Evolutionary conservation across 2,113 vertebrate genomes (phyloP).

Genomic region (Axis porcinus): DNA sequence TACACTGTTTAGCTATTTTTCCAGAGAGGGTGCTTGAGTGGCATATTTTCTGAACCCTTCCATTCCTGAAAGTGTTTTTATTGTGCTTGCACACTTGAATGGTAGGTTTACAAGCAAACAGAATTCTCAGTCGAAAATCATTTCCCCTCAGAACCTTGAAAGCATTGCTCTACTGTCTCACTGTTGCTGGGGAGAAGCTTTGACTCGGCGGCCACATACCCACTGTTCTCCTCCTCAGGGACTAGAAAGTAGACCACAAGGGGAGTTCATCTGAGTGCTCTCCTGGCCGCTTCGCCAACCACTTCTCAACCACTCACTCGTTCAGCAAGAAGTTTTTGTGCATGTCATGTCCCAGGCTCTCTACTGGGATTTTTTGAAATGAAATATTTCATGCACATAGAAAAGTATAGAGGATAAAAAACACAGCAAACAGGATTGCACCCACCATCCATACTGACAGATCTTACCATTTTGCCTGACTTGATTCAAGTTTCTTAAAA

Average conservation of each 20-base stretch:
- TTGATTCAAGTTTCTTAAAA: neutral
- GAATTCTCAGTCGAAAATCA: slow-evolving; percentile 31
- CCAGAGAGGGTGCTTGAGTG: neutral
- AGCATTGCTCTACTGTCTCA: neutral
- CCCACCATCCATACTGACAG: neutral
- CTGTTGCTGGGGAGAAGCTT: neutral
- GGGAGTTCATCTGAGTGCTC: rapidly evolving
- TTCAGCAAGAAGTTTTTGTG: neutral
- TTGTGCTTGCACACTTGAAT: slow-evolving; percentile 24
- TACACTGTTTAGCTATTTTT: neutral
- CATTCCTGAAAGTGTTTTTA: slow-evolving; percentile 39
- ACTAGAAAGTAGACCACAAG: neutral
- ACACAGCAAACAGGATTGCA: neutral
- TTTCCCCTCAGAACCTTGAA: slow-evolving; percentile 23
- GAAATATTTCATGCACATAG: neutral
- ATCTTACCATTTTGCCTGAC: neutral
- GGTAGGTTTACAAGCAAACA: neutral
- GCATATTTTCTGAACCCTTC: neutral
- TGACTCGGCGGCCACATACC: neutral
- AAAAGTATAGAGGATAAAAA: neutral
- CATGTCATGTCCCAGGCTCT: neutral
- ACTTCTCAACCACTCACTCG: neutral
- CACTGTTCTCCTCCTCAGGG: neutral
- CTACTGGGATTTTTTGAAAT: neutral
- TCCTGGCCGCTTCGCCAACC: neutral